Base-by-base conservation (phyloP, 2,797 vertebrate genomes). In the Halcyon smyrnensis region DNA sequence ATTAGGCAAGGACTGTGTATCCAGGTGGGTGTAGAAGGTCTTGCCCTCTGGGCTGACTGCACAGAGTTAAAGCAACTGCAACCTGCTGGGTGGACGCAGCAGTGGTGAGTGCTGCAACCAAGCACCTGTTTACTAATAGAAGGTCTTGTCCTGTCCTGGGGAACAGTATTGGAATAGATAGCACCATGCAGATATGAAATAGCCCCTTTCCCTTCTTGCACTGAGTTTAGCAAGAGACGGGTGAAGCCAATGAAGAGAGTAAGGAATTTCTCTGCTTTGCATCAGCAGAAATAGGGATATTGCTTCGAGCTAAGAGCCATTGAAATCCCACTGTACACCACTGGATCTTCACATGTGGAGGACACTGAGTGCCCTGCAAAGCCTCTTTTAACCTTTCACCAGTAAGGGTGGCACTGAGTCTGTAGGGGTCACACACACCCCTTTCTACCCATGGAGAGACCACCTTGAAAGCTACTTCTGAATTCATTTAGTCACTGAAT, bases 351-450 rank as follows among this genome's bases (percentile, higher is more conserved):
- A 6, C 25, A 9, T 7, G 9, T 23, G 56, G 50, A 56, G 32
- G 36, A 19, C 46, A n/a, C 46, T 56, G 36, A 19, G 6, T 23
- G 78, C 36, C 39, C 34, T 63, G 25, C 30, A 79, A 51, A n/a
- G 8, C 19, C 27, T 53, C 5, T 1, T 30, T 30, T 36, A 56
- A 59, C 4, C 3, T 27, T 46, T 56, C 3, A 15, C 43, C 19
- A 5, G 24, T 34, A 57, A 68, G 25, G 36, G 30, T 7, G 11
- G 20, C 25, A 51, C 11, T 0, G 1, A 23, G 9, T 23, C 4
- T 30, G 15, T 15, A 43, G 50, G 24, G 8, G 21, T 75, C 59
- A 32, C 24, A 15, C 12, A 1, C 32, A 6, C 17, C 28, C n/a
- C 50, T 37, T 78, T 57, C 41, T 16, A 54, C 46, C 21, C 32